phyloP scores from a whole-genome alignment of 2,113 vertebrate genomes.

The Gavia stellata region DNA sequence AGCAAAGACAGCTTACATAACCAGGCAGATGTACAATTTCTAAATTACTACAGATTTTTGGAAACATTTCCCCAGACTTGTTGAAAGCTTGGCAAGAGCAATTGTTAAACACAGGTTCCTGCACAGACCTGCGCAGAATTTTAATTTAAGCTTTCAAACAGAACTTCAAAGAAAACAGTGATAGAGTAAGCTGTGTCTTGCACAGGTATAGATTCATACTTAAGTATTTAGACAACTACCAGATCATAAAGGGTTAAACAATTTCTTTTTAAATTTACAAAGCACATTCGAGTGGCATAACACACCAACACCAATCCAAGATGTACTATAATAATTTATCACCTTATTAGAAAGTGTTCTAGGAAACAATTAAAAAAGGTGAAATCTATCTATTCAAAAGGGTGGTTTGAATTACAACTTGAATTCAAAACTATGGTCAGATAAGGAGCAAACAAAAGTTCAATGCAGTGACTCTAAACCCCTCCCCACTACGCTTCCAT shows the following conservation, averaged over 20 bases:
- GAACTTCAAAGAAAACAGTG: neutral
- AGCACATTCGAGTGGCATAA: neutral
- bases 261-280: neutral
- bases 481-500: neutral
- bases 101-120: slow-evolving; percentile 8
- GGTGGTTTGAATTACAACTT: neutral
- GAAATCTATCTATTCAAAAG: neutral
- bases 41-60: neutral
- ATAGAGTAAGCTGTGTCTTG: neutral
- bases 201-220: neutral
- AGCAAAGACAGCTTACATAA: neutral
- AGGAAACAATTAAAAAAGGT: neutral
- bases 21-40: neutral
- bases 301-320: neutral
- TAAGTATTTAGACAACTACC: neutral
- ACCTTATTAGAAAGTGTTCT: neutral
- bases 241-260: neutral
- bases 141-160: slow-evolving; percentile 30
- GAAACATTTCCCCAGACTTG: neutral
- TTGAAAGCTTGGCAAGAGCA: slow-evolving; percentile 30
- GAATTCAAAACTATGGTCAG: neutral
- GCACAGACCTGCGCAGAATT: neutral
- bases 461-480: neutral
- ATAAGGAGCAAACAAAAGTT: neutral
- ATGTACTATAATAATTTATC: neutral